Percentiles rank a stretch among this genome's conserved stretches.
These are phyloP conservation scores for Trichonephila inaurata DNA, from an alignment of 1,140 invertebrate genomes.

Conservation along the genomic window DNA sequence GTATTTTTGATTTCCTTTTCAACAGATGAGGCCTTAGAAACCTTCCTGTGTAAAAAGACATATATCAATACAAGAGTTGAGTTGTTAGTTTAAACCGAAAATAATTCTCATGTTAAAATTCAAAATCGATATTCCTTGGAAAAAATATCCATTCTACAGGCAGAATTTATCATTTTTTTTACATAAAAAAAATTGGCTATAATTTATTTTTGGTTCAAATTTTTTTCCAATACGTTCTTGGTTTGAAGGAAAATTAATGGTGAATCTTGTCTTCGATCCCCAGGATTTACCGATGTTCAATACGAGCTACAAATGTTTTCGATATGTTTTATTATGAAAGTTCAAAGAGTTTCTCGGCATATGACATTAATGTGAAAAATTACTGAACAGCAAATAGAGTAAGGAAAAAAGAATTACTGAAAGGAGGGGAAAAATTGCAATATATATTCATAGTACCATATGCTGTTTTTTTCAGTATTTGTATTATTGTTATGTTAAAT, in stretches of 20 bases:
- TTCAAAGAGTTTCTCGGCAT: too few species aligned
- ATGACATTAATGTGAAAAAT: background rate
- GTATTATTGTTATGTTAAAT: too few species aligned
- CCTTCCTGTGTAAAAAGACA: background rate
- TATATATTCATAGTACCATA: too few species aligned
- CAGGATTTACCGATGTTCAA: constrained; percentile 2
- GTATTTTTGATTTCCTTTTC: background rate
- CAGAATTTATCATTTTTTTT: background rate
- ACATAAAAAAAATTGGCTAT: background rate
- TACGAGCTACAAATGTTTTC: background rate
- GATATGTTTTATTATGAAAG: background rate
- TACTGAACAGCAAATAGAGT: too few species aligned
- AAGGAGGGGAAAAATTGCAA: too few species aligned
- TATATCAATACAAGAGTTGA: background rate
- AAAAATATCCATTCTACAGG: background rate
- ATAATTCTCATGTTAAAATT: background rate
- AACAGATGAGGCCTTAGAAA: background rate
- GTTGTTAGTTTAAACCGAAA: background rate
- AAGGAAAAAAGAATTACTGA: too few species aligned
- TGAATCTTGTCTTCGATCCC: background rate
- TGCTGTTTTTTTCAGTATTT: too few species aligned
- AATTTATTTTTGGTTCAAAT: background rate
- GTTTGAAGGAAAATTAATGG: background rate
- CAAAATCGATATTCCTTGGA: background rate
- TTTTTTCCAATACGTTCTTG: background rate